Base-by-base conservation (phyloP, 2,888 invertebrate species). In the Drosophila atroscutellata region DNA sequence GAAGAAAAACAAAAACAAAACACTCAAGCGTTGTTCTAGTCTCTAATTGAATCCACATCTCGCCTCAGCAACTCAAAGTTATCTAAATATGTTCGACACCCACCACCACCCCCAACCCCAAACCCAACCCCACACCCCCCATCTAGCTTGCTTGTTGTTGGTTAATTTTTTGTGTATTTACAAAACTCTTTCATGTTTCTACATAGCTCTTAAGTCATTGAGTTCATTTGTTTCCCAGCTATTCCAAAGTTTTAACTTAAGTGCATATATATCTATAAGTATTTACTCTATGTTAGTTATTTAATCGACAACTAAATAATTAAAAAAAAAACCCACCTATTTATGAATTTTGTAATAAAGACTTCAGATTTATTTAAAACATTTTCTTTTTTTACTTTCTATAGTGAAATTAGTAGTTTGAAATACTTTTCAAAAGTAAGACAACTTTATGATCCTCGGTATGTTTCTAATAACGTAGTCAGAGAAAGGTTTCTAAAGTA, bases 21-120 rank as follows among this genome's bases (percentile, higher is more conserved):
- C 72, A 80, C 90, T 89, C 84, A 83, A 80, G 83, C 86, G 91
- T 91, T 91, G 90, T 91, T 91, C 91, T 89, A 91, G 92, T 92
- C 91, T 77, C 77, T 86, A 89, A 70, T 87, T 79, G 77, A 74
- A 75, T 72, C 71, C 75, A 70, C 72, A 67, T 54, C 61, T 36
- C 39, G 52, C 45, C 73, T 59, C 64, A 62, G 58, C 75, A 62
- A 51, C 59, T 49, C 15, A 49, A 57, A 56, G 66, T 70, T 80
- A 70, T 70, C 39, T 51, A 24, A 3, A 45, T 45, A n/a, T 37
- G 24, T 55, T n/a, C 28, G 45, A 45, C 65, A 45, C 65, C 56
- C 63, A 36, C 11, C 26, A 34, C n/a, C 1, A 26, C 3, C 26
- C 26, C 26, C 26, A 26, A 26, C 13, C 20, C 39, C 18, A n/a